Conservation (phyloP, 2,113 vertebrate genomes). For the Misgurnus mizolepis region DNA sequence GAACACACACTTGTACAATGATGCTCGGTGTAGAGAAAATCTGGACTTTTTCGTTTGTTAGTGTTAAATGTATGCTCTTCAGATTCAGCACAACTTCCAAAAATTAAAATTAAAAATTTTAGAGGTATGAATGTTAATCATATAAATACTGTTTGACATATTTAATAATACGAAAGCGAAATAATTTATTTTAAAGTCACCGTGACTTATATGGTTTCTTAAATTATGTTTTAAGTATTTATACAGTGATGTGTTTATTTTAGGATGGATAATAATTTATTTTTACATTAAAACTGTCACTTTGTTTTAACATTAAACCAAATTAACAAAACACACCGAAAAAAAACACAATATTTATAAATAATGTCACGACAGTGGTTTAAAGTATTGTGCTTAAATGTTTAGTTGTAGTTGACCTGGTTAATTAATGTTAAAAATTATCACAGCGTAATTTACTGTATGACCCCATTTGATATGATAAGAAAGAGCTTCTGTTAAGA, state of each 20-base stretch:
- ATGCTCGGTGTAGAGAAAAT: conserved; percentile 17
- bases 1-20: not conserved
- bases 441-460: not conserved
- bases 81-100: not conserved
- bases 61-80: not conserved
- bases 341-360: not conserved
- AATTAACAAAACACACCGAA: not conserved
- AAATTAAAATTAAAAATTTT: not conserved
- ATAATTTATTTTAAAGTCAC: not conserved
- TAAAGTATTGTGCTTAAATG: too few relatives aligned
- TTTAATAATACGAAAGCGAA: not conserved
- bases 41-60: conserved; percentile 2
- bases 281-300: not conserved
- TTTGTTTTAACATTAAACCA: not conserved
- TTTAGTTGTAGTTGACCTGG: not conserved
- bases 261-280: not conserved
- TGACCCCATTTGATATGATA: not conserved
- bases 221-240: not conserved
- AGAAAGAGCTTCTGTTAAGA: not conserved
- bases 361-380: too few relatives aligned
- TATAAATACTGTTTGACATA: not conserved
- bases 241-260: not conserved
- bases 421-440: not conserved
- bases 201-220: too few relatives aligned
- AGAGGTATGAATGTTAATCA: not conserved